Evolutionary conservation across 2,888 invertebrate genomes (phyloP).

Genomic region (Gonocerus acuteangulatus): DNA sequence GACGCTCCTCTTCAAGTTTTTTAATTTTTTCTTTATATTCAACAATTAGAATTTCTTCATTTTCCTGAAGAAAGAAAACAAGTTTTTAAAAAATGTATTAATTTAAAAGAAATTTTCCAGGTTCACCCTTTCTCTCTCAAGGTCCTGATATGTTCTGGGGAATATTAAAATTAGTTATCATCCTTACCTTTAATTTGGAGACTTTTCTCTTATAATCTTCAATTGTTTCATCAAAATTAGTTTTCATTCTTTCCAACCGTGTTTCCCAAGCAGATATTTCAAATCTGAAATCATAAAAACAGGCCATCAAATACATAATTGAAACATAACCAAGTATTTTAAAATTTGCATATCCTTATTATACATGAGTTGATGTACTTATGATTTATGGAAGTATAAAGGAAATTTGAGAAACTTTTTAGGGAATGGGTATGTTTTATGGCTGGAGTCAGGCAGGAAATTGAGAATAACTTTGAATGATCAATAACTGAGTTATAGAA

Average conservation of each 20-base stretch:
- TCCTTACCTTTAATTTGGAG: conserved; percentile 32
- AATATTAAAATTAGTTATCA: too few relatives aligned
- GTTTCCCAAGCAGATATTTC: conserved; percentile 32
- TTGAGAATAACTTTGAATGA: too few relatives aligned
- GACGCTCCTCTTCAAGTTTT: conserved; percentile 31
- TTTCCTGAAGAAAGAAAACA: conserved; percentile 22
- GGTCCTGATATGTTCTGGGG: too few relatives aligned
- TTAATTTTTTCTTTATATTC: conserved; percentile 32
- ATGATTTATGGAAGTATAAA: too few relatives aligned
- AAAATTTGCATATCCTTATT: too few relatives aligned
- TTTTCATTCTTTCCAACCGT: conserved; percentile 30
- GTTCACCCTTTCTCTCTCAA: too few relatives aligned
- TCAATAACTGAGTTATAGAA: too few relatives aligned
- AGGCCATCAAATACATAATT: background rate
- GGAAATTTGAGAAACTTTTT: too few relatives aligned
- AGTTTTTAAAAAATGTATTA: background rate
- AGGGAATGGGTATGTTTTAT: too few relatives aligned
- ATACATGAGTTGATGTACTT: too few relatives aligned
- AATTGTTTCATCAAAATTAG: conserved; percentile 26
- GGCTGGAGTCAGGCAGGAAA: too few relatives aligned
- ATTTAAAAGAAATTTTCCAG: too few relatives aligned
- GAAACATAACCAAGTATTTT: background rate
- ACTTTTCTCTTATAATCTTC: conserved; percentile 33
- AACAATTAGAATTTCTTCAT: conserved; percentile 27
- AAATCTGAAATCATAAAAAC: conserved; percentile 25